These are phyloP conservation scores for Eilema caniola DNA, from an alignment of 2,888 invertebrate species.

Conservation along the genomic window DNA sequence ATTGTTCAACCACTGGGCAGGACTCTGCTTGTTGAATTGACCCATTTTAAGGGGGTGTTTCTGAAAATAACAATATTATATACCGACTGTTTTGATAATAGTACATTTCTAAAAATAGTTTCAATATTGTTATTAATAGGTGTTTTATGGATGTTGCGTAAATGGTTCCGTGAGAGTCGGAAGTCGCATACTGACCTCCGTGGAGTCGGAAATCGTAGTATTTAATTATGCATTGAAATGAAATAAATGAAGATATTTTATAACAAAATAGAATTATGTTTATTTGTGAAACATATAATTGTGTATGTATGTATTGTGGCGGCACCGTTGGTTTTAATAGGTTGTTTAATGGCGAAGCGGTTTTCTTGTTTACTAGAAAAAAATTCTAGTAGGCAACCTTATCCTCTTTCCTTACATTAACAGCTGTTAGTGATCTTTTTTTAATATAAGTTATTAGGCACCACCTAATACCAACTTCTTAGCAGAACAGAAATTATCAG, in stretches of 20 bases:
- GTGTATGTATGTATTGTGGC: no score
- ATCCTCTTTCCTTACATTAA: no score
- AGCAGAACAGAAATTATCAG: no score
- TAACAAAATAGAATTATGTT: no score
- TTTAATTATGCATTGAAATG: background rate
- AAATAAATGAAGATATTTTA: background rate
- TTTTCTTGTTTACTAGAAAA: no score
- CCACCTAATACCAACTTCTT: no score
- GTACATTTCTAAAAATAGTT: background rate
- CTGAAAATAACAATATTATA: slow-evolving; percentile 81
- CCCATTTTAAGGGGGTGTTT: slow-evolving; percentile 97
- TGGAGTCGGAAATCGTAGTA: background rate
- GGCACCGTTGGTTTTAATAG: no score
- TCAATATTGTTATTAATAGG: background rate
- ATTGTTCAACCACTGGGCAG: slow-evolving; percentile 93
- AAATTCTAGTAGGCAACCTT: no score
- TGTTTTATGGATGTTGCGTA: background rate
- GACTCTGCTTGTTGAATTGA: slow-evolving; percentile 94
- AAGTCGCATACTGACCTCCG: background rate
- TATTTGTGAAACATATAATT: no score
- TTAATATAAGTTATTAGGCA: no score
- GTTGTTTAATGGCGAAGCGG: no score
- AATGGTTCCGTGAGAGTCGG: background rate
- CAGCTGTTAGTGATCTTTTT: no score
- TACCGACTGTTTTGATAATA: background rate